phyloP scores from a whole-genome alignment of 2,888 invertebrate genomes.

The Papilio protenor region DNA sequence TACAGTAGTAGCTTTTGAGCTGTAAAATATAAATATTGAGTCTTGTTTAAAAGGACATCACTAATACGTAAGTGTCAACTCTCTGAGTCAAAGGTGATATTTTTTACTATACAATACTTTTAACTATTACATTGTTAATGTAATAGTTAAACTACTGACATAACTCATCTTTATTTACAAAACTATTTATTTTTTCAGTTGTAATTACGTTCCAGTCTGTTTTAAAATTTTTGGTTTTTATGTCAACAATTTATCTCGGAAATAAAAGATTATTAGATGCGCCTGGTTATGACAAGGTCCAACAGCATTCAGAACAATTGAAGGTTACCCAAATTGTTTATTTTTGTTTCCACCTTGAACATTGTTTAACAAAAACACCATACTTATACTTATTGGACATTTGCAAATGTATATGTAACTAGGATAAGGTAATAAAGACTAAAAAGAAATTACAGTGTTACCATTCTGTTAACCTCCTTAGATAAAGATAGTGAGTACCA shows the following conservation, averaged over 20 bases:
- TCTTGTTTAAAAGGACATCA: too few species aligned
- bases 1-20: too few species aligned
- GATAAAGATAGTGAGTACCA: neutral
- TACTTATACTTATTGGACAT: constrained; percentile 16
- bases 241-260: constrained; percentile 21
- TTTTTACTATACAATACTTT: neutral
- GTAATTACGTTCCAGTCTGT: neutral
- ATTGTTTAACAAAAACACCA: constrained; percentile 9
- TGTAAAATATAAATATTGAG: too few species aligned
- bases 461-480: neutral
- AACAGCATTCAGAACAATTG: neutral
- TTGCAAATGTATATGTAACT: neutral
- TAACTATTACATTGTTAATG: neutral
- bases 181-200: neutral
- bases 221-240: constrained; percentile 19
- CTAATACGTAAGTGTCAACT: too few species aligned
- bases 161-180: neutral
- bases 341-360: constrained; percentile 35
- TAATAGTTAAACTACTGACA: neutral
- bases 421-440: too few species aligned
- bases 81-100: too few species aligned
- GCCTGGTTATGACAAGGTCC: constrained; percentile 39
- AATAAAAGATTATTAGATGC: constrained; percentile 38
- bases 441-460: neutral
- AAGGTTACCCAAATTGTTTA: constrained; percentile 40